Conservation (phyloP, 1,140 invertebrate species). For the Thaumatotibia leucotreta region DNA sequence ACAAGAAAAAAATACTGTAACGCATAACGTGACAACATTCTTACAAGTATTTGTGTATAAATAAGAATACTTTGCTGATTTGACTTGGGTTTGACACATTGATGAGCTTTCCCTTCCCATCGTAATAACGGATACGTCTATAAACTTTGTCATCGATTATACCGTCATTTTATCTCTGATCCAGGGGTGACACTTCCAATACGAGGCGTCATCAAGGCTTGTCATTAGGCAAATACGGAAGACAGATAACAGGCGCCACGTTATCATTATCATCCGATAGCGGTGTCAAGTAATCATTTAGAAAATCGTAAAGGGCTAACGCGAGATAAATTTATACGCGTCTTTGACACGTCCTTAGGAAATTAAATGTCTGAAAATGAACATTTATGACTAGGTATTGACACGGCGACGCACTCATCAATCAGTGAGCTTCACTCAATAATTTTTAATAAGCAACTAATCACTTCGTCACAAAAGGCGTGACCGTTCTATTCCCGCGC, state of each 20-base stretch:
- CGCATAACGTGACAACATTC: background rate
- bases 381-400: slow-evolving; percentile 12
- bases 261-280: slow-evolving; percentile 13
- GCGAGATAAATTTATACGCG: slow-evolving; percentile 14
- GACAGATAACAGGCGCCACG: slow-evolving; percentile 12
- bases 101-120: slow-evolving; percentile 10
- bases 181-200: slow-evolving; percentile 12
- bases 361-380: slow-evolving; percentile 10
- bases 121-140: slow-evolving; percentile 6
- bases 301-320: slow-evolving; percentile 10
- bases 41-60: background rate
- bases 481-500: slow-evolving; percentile 67
- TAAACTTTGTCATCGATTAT: slow-evolving; percentile 13
- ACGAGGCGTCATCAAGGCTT: slow-evolving; percentile 12
- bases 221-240: slow-evolving; percentile 13
- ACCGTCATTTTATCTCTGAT: slow-evolving; percentile 12
- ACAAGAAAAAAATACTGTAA: no score
- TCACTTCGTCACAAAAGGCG: slow-evolving; percentile 67
- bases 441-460: slow-evolving; percentile 74
- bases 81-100: slow-evolving; percentile 4
- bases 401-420: slow-evolving; percentile 47
- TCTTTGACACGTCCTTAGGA: slow-evolving; percentile 10
- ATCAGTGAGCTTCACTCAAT: slow-evolving; percentile 72
- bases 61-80: background rate
- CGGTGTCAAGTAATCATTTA: slow-evolving; percentile 12